Base-by-base conservation (phyloP, 2,113 vertebrate species). In the Euleptes europaea region DNA sequence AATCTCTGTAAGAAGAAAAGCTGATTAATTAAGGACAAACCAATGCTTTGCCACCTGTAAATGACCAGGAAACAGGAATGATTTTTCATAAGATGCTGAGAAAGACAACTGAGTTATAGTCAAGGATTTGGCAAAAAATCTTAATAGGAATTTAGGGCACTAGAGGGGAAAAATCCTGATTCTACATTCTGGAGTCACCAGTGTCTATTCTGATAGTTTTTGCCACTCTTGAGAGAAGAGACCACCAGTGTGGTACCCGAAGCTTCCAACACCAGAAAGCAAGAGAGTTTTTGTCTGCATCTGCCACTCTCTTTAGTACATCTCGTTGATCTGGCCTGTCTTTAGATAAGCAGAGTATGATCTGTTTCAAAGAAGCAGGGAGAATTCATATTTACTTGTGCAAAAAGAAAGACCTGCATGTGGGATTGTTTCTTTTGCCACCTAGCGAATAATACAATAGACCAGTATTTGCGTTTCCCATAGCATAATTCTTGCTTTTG, bases 81-180 rank as follows among this genome's bases (percentile, higher is more conserved):
- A 83, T 19, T 33, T 44, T 26, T 51, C 14, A 65, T 28, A 88
- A 84, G 75, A 69, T 23, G 75, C 51, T 28, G 31, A 83, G 60
- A 76, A 60, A 33, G n/a, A 75, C 5, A 1, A 0, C 19, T 83
- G 74, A 1, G 0, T 0, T 80, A 80, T 12, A 89, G 84, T 78
- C 84, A 93, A 81, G 83, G 8, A 11, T 65, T 60, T 73, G 66
- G 42, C n/a, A 80, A 40, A 67, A 10, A 23, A 19, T 71, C 57
- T 84, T 92, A 86, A 82, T 74, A 84, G 65, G 51, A 71, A 7
- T 42, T 80, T 51, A 35, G 70, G 28, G 67, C 38, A 80, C 77
- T 31, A 69, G 72, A 79, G 13, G 35, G 49, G 54, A 23, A 60
- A 0, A 47, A 60, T 72, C 38, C 44, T 86, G 85, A 76, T 86